These are phyloP conservation scores for Volucella bombylans DNA, from an alignment of 2,888 invertebrate species.

Conservation along the genomic window DNA sequence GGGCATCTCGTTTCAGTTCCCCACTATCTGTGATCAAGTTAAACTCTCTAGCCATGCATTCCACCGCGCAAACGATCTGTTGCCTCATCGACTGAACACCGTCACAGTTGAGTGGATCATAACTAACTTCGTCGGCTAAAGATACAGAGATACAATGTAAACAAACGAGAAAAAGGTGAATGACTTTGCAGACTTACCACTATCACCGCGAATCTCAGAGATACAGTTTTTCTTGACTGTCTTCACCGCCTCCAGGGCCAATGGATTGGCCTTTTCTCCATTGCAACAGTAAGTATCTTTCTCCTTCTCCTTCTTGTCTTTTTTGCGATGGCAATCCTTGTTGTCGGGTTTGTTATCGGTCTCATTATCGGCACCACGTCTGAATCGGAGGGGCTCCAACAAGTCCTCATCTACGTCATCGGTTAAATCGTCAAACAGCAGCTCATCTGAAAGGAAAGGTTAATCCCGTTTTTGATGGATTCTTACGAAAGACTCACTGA, in stretches of 20 bases:
- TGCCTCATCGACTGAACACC: slow-evolving; percentile 73
- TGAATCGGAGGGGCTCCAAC: slow-evolving; percentile 47
- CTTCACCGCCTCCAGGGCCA: slow-evolving; percentile 58
- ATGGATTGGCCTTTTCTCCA: slow-evolving; percentile 64
- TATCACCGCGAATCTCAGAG: slow-evolving; percentile 69
- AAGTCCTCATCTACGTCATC: slow-evolving; percentile 50
- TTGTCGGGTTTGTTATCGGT: slow-evolving; percentile 16
- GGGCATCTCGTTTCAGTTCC: slow-evolving; percentile 74
- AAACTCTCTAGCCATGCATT: slow-evolving; percentile 75
- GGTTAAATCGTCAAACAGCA: slow-evolving; percentile 73
- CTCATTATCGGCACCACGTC: slow-evolving; percentile 54
- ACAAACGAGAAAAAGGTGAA: slow-evolving; percentile 9
- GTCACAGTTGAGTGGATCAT: slow-evolving; percentile 76
- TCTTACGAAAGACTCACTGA: slow-evolving; percentile 66
- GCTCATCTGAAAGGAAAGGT: slow-evolving; percentile 73
- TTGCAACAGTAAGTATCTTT: slow-evolving; percentile 74
- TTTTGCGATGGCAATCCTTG: slow-evolving; percentile 58
- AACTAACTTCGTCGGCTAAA: slow-evolving; percentile 67
- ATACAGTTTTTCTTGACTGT: slow-evolving; percentile 73
- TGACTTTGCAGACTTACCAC: slow-evolving; percentile 63
- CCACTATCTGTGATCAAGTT: slow-evolving; percentile 74
- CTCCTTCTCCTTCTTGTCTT: slow-evolving; percentile 64
- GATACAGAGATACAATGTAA: slow-evolving; percentile 1
- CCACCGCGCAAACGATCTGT: slow-evolving; percentile 74
- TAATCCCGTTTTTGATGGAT: not conserved